These are phyloP conservation scores for Odocoileus virginianus DNA, from an alignment of 2,113 vertebrate genomes.

Conservation along the genomic window DNA sequence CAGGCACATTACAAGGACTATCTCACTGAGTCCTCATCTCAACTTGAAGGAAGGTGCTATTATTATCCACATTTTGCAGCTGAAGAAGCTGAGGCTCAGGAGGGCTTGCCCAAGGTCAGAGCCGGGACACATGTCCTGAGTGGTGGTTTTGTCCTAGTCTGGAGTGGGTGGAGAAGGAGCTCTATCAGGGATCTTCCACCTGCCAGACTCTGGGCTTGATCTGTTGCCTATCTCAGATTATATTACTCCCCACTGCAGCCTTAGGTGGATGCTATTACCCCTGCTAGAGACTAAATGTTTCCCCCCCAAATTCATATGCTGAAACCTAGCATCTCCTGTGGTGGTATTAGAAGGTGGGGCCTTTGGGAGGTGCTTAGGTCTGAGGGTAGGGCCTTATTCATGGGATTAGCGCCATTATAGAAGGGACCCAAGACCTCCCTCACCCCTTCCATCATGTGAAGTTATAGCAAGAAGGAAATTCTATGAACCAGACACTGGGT, in stretches of 20 bases:
- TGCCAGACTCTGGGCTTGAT: neutral
- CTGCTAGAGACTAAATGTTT: neutral
- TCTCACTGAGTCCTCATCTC: neutral
- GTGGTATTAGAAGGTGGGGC: neutral
- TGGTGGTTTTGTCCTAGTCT: neutral
- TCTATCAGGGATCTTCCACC: neutral
- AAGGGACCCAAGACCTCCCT: neutral
- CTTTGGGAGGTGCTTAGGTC: neutral
- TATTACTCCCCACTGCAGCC: neutral
- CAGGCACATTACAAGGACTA: neutral
- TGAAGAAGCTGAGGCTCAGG: neutral
- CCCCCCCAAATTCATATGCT: neutral
- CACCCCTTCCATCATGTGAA: neutral
- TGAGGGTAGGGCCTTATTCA: neutral
- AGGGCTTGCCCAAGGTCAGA: neutral
- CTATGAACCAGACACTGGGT: neutral
- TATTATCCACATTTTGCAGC: neutral
- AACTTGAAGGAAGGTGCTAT: neutral
- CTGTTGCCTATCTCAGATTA: neutral
- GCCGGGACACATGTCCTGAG: neutral
- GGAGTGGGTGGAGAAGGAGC: neutral
- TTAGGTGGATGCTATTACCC: neutral
- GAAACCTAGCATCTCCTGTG: neutral
- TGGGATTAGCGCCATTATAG: neutral
- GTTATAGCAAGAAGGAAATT: neutral